These are phyloP conservation scores for Podarcis cretensis DNA, from an alignment of 2,113 vertebrate genomes.

Conservation along the genomic window DNA sequence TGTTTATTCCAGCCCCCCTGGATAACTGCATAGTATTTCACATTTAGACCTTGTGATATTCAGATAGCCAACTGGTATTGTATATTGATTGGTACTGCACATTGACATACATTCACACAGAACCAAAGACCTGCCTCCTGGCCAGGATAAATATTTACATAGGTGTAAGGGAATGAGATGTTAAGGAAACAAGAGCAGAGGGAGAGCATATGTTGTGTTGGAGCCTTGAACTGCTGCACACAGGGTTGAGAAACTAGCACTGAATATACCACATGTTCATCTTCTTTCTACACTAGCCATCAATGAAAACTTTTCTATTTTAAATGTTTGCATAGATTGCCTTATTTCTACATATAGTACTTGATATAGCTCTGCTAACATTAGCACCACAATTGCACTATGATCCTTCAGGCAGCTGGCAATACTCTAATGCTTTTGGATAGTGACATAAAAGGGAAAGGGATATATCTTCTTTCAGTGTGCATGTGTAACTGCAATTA, in stretches of 20 bases:
- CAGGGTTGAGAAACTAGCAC: background rate
- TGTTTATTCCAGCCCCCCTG: background rate
- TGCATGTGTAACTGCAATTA: constrained; percentile 50
- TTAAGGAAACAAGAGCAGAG: background rate
- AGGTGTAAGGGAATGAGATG: background rate
- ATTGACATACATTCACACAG: background rate
- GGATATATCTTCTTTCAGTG: constrained; percentile 56
- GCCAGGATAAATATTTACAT: background rate
- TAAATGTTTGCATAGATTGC: background rate
- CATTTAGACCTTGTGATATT: background rate
- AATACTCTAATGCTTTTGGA: constrained; percentile 59
- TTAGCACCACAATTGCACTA: constrained; percentile 48
- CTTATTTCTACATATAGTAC: constrained; percentile 43
- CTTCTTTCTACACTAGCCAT: background rate
- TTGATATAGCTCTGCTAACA: constrained; percentile 27
- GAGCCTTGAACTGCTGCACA: background rate
- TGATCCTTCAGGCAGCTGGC: constrained; percentile 63
- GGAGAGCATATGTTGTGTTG: background rate
- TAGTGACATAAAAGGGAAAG: constrained; percentile 55
- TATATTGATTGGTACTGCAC: background rate
- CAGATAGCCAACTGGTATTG: background rate
- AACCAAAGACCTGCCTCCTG: background rate
- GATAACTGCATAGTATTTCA: background rate
- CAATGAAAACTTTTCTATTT: constrained; percentile 35
- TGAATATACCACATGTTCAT: background rate